Base-by-base conservation (phyloP, 2,113 vertebrate genomes). In the Poeciliopsis retropinna region DNA sequence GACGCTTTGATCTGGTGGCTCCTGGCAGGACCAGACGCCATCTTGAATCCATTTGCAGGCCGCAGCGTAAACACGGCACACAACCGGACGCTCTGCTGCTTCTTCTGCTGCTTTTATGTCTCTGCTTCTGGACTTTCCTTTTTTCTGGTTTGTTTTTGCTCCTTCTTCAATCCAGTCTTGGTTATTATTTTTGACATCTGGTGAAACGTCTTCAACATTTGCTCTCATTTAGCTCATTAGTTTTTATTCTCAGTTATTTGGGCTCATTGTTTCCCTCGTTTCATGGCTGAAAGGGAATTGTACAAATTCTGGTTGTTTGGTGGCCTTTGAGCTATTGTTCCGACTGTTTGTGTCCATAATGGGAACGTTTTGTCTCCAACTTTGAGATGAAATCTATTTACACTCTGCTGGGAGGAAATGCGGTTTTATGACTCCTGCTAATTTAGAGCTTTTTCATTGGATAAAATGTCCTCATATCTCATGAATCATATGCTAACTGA, bases 1-100 rank as follows among this genome's bases (percentile, higher is more conserved):
- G 83, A 88, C 37, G 89, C 95, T 96, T 97, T 96, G 95, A 97
- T 95, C 94, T 91, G 81, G 90, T 37, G 88, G 88, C 91, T 87
- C 87, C 90, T 94, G 94, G 93, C 94, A 85, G 88, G 87, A 86
- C 92, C 93, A 91, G 92, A 92, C 94, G 92, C 94, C 95, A 96
- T 96, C 95, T 96, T 96, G 96, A 96, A 96, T 96, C 95, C 88
- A 96, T 97, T 96, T 94, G 89, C 91, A 86, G 85, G 74, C 93
- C 75, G 85, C 92, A 95, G 93, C 94, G 93, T 95, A 96, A 96
- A 96, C 94, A 95, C 89, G 88, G 92, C 90, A 82, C 91, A 93
- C 63, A 73, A 70, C 79, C 25, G 25, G 64, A 62, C 71, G 5
- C 14, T 47, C 14, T 19, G 70, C 76, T 44, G 4, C 14, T 44